Evolutionary conservation across 2,888 invertebrate species (phyloP), one percentile per base, ranked within the genome.

Genomic region (Tachina fera): DNA sequence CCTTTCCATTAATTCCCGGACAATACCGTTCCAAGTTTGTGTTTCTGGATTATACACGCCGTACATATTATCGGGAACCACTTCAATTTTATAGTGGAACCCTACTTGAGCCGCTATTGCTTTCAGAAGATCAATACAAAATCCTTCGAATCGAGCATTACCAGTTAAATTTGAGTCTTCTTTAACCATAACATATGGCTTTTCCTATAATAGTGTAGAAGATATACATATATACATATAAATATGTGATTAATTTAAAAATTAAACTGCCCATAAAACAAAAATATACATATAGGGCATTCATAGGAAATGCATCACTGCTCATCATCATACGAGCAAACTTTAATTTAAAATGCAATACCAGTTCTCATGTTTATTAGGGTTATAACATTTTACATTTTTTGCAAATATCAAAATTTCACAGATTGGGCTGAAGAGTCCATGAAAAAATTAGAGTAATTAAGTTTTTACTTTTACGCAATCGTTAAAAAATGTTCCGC

Each of bases 171-270:
- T 97, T 92, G 95, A 95, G 83, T 96, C 97, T 86, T 96, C 95
- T 89, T 96, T 96, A 70, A 97, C 96, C 97, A 97, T 97, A 5
- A 98, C 97, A 93, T 98, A 98, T 0, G 98, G 98, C 88, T 96
- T 96, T 90, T 97, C 97, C 97, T 97, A 93, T 0, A 92, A 56
- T 41, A 58, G 63, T 14, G 14, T 4, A 58, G 31, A 14, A 58
- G 11, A 56, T 22, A 63, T 43, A 61, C 5, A 49, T 13, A n/a
- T 49, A 13, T 1, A n/a, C 10, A 49, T 13, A 14, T 49, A 13
- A 6, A 49, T 13, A 5, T 19, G 19, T 16, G 10, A 9, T 16
- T 53, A 53, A 53, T 1, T 53, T 53, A 16, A 8, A 53, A 31
- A 31, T 31, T 31, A 31, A 31, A 31, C 31, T 31, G 31, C 6